Evolutionary conservation across 2,797 vertebrate genomes (phyloP).

Genomic region (Halcyon badia): DNA sequence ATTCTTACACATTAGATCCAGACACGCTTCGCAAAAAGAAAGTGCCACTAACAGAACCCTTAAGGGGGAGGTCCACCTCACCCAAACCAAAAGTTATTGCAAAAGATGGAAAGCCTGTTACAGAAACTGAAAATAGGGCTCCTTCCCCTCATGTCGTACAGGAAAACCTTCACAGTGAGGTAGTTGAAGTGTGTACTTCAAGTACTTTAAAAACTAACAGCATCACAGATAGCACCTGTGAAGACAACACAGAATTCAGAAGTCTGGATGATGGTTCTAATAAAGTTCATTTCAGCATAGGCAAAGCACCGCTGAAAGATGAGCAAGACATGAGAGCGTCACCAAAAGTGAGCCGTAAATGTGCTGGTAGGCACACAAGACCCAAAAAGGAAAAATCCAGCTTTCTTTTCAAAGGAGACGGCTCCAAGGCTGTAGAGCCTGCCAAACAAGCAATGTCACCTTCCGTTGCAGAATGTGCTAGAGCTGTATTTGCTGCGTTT

Average conservation of each 20-base stretch:
- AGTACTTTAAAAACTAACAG: slow-evolving; percentile 91
- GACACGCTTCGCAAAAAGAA: slow-evolving; percentile 97
- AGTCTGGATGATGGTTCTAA: slow-evolving; percentile 89
- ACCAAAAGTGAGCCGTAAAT: slow-evolving; percentile 97
- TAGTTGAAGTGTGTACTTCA: slow-evolving; percentile 96
- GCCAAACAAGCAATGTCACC: slow-evolving; percentile 99
- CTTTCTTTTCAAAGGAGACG: slow-evolving; percentile 94
- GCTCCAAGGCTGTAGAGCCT: slow-evolving; percentile 87
- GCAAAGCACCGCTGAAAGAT: slow-evolving; percentile 96
- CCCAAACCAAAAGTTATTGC: slow-evolving; percentile 92
- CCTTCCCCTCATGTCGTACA: slow-evolving; percentile 97
- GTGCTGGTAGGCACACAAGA: slow-evolving; percentile 90
- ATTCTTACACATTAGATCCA: slow-evolving; percentile 97
- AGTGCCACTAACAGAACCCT: slow-evolving; percentile 92
- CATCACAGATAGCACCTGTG: slow-evolving; percentile 87
- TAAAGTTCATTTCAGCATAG: slow-evolving; percentile 99
- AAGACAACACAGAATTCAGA: slow-evolving; percentile 87
- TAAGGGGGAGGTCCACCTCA: slow-evolving; percentile 95
- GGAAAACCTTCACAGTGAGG: slow-evolving; percentile 97
- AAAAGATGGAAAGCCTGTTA: slow-evolving; percentile 87
- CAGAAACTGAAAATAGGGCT: slow-evolving; percentile 89
- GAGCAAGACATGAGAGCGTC: slow-evolving; percentile 94
- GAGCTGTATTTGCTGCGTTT: slow-evolving; percentile 96
- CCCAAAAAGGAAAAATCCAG: slow-evolving; percentile 97
- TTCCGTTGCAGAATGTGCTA: slow-evolving; percentile 95